These are phyloP conservation scores for Caenorhabditis becei DNA, from an alignment of 2,888 invertebrate genomes.

Conservation along the genomic window DNA sequence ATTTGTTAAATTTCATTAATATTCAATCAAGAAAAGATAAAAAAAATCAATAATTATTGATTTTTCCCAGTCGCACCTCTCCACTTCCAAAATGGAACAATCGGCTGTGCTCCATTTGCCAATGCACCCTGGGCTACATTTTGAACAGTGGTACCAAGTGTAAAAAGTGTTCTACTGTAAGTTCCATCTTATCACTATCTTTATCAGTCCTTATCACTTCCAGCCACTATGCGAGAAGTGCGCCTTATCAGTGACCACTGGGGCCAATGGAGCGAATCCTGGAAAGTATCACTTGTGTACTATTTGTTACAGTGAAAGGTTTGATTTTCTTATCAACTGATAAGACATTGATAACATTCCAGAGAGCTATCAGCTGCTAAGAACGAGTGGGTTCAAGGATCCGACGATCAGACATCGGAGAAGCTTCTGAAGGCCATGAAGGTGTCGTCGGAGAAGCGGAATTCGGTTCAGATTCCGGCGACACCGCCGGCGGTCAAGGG, in stretches of 20 bases:
- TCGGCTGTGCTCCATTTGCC: conserved; percentile 60
- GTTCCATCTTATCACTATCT: not conserved
- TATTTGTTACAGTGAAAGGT: conserved; percentile 69
- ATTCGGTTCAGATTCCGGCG: conserved; percentile 45
- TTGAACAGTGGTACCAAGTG: conserved; percentile 70
- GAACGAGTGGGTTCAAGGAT: conserved; percentile 66
- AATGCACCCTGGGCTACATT: conserved; percentile 69
- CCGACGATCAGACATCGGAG: conserved; percentile 57
- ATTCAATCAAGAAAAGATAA: no score
- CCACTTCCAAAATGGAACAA: conserved; percentile 60
- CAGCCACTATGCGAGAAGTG: conserved; percentile 65
- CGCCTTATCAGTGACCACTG: conserved; percentile 29
- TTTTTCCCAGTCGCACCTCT: conserved; percentile 46
- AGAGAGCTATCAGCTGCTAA: conserved; percentile 70
- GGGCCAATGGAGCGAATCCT: conserved; percentile 18
- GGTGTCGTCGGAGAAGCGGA: conserved; percentile 45
- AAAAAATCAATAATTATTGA: not conserved
- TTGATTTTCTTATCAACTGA: not conserved
- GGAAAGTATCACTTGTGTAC: conserved; percentile 63
- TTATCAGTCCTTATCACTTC: not conserved
- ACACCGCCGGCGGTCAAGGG: conserved; percentile 25
- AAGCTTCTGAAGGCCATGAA: conserved; percentile 62
- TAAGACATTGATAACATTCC: not conserved
- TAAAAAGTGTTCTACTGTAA: conserved; percentile 56
- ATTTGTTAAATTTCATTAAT: no score